A percentile compares a stretch with the other conserved stretches of the same genome.
phyloP scores from a whole-genome alignment of 2,888 invertebrate genomes.

The Melipona beecheii region DNA sequence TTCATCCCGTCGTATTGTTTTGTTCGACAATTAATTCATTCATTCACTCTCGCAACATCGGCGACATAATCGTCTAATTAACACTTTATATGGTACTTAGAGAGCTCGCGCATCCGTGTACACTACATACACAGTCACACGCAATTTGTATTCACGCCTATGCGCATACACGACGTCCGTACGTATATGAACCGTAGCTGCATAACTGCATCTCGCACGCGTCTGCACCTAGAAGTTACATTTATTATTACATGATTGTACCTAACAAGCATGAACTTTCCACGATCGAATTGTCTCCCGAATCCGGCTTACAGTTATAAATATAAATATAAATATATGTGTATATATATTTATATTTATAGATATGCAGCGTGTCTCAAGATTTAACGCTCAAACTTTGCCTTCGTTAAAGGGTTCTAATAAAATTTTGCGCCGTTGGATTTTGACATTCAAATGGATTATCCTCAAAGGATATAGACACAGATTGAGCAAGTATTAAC shows the following conservation, averaged over 20 bases:
- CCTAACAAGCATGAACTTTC: slow-evolving; percentile 60
- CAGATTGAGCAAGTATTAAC: too few relatives aligned
- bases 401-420: too few relatives aligned
- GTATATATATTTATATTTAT: neutral
- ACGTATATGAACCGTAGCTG: slow-evolving; percentile 58
- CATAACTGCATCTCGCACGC: slow-evolving; percentile 52
- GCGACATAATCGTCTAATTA: slow-evolving; percentile 49
- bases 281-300: slow-evolving; percentile 29
- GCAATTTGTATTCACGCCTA: slow-evolving; percentile 31
- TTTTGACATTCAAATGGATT: too few relatives aligned
- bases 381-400: neutral
- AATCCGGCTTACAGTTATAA: slow-evolving; percentile 49
- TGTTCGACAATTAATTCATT: neutral
- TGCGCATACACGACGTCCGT: slow-evolving; percentile 30
- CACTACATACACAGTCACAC: slow-evolving; percentile 34
- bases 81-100: slow-evolving; percentile 56
- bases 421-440: too few relatives aligned
- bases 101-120: slow-evolving; percentile 49
- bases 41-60: slow-evolving; percentile 10
- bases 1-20: neutral
- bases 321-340: slow-evolving; percentile 6
- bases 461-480: too few relatives aligned
- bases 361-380: neutral
- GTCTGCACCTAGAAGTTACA: slow-evolving; percentile 65
- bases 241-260: slow-evolving; percentile 61